Percentiles rank a stretch among this genome's conserved stretches.
These are phyloP conservation scores for Athene noctua DNA, from an alignment of 2,113 vertebrate genomes.

Conservation along the genomic window DNA sequence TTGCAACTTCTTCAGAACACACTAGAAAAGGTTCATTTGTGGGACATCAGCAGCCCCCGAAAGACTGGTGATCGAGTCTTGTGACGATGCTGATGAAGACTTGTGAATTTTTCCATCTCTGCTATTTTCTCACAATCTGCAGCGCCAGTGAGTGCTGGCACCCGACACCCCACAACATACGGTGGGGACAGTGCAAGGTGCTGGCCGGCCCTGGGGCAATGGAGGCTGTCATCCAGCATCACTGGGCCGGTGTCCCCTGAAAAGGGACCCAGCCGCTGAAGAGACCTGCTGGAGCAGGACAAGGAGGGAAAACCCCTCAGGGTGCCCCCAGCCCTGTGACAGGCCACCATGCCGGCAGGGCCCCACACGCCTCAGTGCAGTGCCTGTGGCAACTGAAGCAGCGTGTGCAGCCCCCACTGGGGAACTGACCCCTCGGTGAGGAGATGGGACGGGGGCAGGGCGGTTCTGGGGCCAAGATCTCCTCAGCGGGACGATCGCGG, in stretches of 20 bases:
- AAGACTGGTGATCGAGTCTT: background rate
- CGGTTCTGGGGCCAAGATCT: too few relatives aligned
- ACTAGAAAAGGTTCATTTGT: background rate
- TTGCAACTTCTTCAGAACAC: background rate
- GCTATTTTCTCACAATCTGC: background rate
- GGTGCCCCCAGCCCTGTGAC: background rate
- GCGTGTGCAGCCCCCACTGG: rapidly evolving
- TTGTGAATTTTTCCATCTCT: background rate
- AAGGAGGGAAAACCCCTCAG: background rate
- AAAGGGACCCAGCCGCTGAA: background rate
- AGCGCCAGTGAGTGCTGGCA: background rate
- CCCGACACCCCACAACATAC: rapidly evolving
- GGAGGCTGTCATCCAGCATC: too few relatives aligned
- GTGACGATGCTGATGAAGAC: background rate
- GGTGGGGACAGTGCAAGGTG: rapidly evolving
- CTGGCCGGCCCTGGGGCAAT: background rate
- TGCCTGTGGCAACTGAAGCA: background rate
- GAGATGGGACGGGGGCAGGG: rapidly evolving
- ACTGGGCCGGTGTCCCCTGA: background rate
- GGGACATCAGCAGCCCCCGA: background rate
- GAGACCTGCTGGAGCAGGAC: background rate
- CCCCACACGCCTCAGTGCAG: background rate
- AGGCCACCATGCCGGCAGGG: background rate
- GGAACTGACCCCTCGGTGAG: background rate
- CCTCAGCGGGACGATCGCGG: rapidly evolving